phyloP scores from a whole-genome alignment of 2,797 vertebrate genomes.

The Tenualosa thibaudeaui region DNA sequence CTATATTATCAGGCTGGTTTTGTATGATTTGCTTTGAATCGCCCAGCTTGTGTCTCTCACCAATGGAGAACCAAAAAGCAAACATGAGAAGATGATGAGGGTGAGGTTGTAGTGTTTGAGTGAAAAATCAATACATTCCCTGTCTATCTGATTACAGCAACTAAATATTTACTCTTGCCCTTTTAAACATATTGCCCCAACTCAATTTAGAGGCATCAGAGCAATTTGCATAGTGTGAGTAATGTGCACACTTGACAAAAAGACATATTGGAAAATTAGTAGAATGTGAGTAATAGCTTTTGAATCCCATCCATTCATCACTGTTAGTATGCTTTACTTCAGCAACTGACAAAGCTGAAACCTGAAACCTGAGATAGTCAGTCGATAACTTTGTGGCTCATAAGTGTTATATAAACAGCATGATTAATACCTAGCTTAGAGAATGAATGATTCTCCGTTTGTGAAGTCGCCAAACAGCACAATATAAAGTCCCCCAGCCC shows the following conservation, averaged over 20 bases:
- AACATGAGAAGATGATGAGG: background rate
- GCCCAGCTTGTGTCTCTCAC: background rate
- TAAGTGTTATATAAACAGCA: background rate
- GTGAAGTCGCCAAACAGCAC: conserved; percentile 16
- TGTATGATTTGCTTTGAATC: background rate
- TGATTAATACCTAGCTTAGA: conserved; percentile 7
- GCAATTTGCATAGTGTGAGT: background rate
- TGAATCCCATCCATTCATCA: background rate
- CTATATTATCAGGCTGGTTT: background rate
- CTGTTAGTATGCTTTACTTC: background rate
- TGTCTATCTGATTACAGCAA: conserved; percentile 1
- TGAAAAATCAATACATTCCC: conserved; percentile 34
- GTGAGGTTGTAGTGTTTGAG: conserved; percentile 1
- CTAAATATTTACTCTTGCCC: background rate
- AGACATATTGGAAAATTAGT: background rate
- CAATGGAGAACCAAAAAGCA: conserved; percentile 25
- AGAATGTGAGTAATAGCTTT: background rate
- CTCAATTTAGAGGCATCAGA: background rate
- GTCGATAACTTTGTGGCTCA: background rate
- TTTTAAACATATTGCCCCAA: background rate
- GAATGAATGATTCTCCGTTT: conserved; percentile 13
- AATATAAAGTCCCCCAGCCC: conserved; percentile 16
- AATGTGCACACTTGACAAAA: background rate
- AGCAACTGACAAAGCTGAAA: background rate
- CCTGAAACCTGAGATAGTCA: background rate